Evolutionary conservation across 2,888 invertebrate species (phyloP).

Genomic region (Callyntrura guangdongensis): DNA sequence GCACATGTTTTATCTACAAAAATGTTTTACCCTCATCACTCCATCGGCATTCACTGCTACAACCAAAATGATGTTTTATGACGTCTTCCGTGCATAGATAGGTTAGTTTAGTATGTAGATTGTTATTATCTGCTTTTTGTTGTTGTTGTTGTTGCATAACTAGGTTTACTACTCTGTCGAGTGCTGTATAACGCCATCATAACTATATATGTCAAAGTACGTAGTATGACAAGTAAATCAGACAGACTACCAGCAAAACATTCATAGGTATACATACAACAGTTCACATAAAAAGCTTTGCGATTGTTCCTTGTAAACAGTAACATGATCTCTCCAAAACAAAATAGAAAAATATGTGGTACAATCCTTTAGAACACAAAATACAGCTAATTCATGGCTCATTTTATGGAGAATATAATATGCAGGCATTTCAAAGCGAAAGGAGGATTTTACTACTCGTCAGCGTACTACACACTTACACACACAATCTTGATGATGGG

Average conservation of each 20-base stretch:
- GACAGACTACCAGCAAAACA: not conserved
- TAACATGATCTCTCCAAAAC: not conserved
- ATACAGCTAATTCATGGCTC: slow-evolving; percentile 63
- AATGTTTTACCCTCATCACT: not conserved
- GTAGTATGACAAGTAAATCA: not conserved
- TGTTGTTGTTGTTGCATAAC: slow-evolving; percentile 31
- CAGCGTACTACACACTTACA: not conserved
- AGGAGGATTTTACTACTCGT: slow-evolving; percentile 29
- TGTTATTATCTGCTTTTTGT: not conserved
- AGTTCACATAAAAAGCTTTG: slow-evolving; percentile 14
- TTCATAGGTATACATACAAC: not conserved
- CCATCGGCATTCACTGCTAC: not conserved
- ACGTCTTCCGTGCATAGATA: not conserved
- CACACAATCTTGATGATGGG: too few relatives aligned
- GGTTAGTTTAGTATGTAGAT: too few relatives aligned
- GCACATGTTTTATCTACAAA: not conserved
- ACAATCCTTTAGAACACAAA: not conserved
- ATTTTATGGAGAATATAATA: slow-evolving; percentile 30
- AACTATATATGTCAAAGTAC: not conserved
- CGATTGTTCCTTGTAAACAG: not conserved
- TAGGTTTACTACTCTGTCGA: slow-evolving; percentile 42
- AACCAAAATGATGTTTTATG: slow-evolving; percentile 19
- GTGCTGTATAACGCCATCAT: not conserved
- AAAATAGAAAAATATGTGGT: not conserved
- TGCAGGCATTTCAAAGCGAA: not conserved